These are phyloP conservation scores for Caenorhabditis sulstoni DNA, from an alignment of 2,888 invertebrate genomes.

Conservation along the genomic window DNA sequence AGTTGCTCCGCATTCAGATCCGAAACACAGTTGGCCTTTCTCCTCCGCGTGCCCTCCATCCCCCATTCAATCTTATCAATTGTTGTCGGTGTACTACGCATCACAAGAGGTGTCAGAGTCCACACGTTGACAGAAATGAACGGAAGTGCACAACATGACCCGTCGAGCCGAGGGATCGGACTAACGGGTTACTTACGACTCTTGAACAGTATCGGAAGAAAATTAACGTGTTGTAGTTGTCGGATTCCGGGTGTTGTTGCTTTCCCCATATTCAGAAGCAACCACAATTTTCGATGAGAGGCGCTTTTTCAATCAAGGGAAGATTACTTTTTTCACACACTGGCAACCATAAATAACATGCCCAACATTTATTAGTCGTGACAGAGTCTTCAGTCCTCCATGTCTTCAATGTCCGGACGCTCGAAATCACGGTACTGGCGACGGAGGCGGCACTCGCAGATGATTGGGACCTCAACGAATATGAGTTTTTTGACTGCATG, in stretches of 20 bases:
- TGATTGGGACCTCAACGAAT: conserved; percentile 37
- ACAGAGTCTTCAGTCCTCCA: background rate
- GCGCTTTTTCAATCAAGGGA: too few species aligned
- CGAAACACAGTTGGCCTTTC: conserved; percentile 26
- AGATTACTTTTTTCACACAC: too few species aligned
- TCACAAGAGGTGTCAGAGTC: conserved; percentile 35
- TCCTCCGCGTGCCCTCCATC: background rate
- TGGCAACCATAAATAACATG: too few species aligned
- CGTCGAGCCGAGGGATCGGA: too few species aligned
- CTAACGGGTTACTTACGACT: too few species aligned
- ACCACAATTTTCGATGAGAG: too few species aligned
- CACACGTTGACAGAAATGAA: conserved; percentile 27
- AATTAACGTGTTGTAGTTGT: background rate
- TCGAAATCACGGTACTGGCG: conserved; percentile 43
- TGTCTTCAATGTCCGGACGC: background rate
- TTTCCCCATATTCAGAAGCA: too few species aligned
- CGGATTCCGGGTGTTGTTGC: too few species aligned
- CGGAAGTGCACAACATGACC: background rate
- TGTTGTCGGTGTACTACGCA: conserved; percentile 50
- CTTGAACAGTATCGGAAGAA: too few species aligned
- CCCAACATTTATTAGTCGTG: too few species aligned
- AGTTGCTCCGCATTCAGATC: conserved; percentile 31
- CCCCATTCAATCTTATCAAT: conserved; percentile 35
- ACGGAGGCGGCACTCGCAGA: conserved; percentile 43
- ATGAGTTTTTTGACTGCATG: too few species aligned